These are phyloP conservation scores for Rhagonycha lutea DNA, from an alignment of 2,888 invertebrate species.

Conservation along the genomic window DNA sequence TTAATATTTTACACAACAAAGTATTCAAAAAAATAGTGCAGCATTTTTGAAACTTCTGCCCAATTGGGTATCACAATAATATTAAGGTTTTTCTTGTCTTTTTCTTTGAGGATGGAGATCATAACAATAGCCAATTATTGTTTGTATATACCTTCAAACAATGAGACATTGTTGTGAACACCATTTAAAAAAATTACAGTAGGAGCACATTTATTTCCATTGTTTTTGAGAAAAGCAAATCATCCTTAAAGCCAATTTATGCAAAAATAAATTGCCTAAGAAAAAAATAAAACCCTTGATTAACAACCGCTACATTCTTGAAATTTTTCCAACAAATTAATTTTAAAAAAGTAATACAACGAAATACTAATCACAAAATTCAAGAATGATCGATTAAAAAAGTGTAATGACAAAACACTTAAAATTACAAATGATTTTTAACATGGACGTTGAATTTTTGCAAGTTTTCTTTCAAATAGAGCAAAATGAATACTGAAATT, in stretches of 20 bases:
- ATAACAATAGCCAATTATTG: slow-evolving; percentile 47
- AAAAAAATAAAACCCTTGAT: slow-evolving; percentile 40
- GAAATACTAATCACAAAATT: background rate
- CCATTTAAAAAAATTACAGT: slow-evolving; percentile 8
- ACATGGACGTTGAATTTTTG: background rate
- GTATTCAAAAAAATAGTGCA: slow-evolving; percentile 26
- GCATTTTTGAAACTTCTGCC: slow-evolving; percentile 27
- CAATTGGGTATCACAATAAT: slow-evolving; percentile 28
- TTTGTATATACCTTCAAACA: slow-evolving; percentile 38
- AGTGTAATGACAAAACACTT: background rate
- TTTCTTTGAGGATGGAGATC: slow-evolving; percentile 12
- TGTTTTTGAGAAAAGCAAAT: slow-evolving; percentile 8
- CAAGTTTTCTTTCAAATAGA: background rate
- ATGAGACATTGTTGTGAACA: slow-evolving; percentile 47
- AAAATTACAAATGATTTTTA: background rate
- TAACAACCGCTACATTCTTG: slow-evolving; percentile 3
- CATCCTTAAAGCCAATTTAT: slow-evolving; percentile 54
- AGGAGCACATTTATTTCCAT: slow-evolving; percentile 22
- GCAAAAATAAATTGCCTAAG: slow-evolving; percentile 53
- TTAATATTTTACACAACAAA: slow-evolving; percentile 21
- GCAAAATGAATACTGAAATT: background rate
- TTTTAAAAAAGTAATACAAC: background rate
- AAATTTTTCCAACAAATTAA: background rate
- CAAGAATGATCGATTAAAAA: background rate
- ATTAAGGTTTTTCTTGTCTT: slow-evolving; percentile 27